phyloP scores from a whole-genome alignment of 2,888 invertebrate species.

The Andrena trimmerana region DNA sequence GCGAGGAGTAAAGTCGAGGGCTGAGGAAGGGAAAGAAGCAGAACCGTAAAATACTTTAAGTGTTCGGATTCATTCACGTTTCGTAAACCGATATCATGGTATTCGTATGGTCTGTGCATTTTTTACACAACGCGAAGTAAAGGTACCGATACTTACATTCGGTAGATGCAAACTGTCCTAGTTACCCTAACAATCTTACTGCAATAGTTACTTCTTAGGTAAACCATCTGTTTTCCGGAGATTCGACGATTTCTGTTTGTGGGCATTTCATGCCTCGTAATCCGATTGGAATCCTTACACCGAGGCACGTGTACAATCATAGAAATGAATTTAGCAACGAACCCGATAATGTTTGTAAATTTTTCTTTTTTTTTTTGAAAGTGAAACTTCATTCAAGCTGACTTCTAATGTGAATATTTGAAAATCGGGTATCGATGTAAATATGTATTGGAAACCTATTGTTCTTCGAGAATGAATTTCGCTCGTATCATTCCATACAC shows the following conservation, averaged over 20 bases:
- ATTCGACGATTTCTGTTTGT: neutral
- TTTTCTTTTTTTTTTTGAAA: slow-evolving; percentile 14
- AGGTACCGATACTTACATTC: neutral
- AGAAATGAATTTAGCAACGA: slow-evolving; percentile 27
- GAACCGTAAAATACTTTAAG: slow-evolving; percentile 19
- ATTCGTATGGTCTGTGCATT: neutral
- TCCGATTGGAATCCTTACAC: slow-evolving; percentile 23
- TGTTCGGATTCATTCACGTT: slow-evolving; percentile 31
- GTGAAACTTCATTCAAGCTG: slow-evolving; percentile 18
- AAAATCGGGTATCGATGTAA: slow-evolving; percentile 32
- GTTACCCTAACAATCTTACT: slow-evolving; percentile 10
- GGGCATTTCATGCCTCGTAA: neutral
- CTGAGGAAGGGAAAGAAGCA: slow-evolving; percentile 23
- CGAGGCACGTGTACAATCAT: slow-evolving; percentile 45
- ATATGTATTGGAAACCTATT: slow-evolving; percentile 31
- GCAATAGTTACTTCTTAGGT: neutral
- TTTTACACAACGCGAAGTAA: slow-evolving; percentile 14
- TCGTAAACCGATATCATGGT: neutral
- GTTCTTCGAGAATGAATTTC: slow-evolving; percentile 27
- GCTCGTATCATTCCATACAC: slow-evolving; percentile 66
- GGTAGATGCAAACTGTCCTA: slow-evolving; percentile 15
- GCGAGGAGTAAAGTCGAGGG: neutral
- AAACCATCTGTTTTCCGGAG: too few species aligned
- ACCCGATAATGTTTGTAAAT: slow-evolving; percentile 16
- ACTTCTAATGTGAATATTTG: neutral